A percentile compares a stretch with the other conserved stretches of the same genome.
phyloP scores from a whole-genome alignment of 2,113 vertebrate species.

The Anthoscopus minutus region DNA sequence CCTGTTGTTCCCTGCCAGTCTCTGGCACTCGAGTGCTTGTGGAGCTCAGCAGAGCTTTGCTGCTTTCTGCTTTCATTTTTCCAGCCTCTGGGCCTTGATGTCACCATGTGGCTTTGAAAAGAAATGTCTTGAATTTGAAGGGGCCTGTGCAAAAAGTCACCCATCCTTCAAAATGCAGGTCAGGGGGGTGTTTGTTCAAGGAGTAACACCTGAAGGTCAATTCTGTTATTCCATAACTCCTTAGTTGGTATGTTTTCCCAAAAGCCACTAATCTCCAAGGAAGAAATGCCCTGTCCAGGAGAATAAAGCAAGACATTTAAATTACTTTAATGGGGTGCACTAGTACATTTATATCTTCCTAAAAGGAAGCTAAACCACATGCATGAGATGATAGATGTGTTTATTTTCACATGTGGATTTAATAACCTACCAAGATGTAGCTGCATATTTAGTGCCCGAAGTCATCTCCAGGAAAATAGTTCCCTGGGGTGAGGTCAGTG shows the following conservation, averaged over 20 bases:
- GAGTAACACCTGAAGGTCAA: neutral
- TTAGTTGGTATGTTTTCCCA: neutral
- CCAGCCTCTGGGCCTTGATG: neutral
- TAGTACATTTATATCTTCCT: neutral
- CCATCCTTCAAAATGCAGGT: neutral
- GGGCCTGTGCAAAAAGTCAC: neutral
- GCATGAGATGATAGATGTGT: neutral
- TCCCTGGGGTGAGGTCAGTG: neutral
- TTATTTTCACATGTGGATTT: slow-evolving; percentile 14
- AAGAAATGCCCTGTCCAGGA: neutral
- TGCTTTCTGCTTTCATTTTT: neutral
- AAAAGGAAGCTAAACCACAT: neutral
- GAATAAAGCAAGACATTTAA: neutral
- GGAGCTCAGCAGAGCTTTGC: neutral
- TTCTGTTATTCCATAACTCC: neutral
- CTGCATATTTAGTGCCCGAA: neutral
- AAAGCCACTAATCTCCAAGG: neutral
- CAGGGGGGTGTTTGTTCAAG: neutral
- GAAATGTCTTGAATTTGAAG: neutral
- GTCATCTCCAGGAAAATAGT: neutral
- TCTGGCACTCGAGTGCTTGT: neutral
- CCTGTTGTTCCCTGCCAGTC: rapidly evolving
- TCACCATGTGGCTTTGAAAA: neutral
- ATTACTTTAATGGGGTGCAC: neutral
- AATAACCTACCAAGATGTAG: neutral